Conservation (phyloP, 2,113 vertebrate species). For the Probosciger aterrimus region DNA sequence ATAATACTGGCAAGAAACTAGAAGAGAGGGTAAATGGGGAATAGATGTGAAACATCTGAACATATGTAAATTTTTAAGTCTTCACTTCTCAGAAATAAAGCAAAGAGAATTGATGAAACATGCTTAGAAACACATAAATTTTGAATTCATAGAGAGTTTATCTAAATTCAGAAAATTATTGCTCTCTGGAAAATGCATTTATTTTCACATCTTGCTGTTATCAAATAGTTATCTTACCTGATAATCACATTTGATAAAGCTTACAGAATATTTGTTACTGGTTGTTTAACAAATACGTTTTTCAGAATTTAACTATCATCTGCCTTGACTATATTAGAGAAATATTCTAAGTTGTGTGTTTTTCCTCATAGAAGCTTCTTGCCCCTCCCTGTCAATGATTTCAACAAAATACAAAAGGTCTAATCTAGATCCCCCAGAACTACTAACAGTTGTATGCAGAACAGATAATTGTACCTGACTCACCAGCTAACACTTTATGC, state of each 20-base stretch:
- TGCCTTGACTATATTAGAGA: neutral
- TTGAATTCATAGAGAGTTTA: neutral
- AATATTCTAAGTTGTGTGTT: neutral
- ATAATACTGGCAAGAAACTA: neutral
- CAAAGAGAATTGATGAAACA: neutral
- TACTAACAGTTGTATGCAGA: neutral
- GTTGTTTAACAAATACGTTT: neutral
- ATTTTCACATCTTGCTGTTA: neutral
- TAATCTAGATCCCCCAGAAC: neutral
- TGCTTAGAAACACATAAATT: neutral
- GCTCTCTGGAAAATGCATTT: neutral
- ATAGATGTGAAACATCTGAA: neutral
- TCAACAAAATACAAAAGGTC: neutral
- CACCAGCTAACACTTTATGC: neutral
- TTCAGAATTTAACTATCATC: neutral
- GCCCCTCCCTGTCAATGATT: accelerated
- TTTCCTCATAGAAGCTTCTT: neutral
- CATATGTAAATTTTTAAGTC: neutral
- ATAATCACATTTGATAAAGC: neutral
- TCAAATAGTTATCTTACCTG: neutral
- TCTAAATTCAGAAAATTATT: neutral
- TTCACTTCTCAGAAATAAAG: neutral
- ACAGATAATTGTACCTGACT: neutral
- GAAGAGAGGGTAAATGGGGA: neutral
- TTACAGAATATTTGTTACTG: neutral